phyloP scores from a whole-genome alignment of 30 jellyfish, hydroid and myxozoan genomes.

The Morbakka virulenta region DNA sequence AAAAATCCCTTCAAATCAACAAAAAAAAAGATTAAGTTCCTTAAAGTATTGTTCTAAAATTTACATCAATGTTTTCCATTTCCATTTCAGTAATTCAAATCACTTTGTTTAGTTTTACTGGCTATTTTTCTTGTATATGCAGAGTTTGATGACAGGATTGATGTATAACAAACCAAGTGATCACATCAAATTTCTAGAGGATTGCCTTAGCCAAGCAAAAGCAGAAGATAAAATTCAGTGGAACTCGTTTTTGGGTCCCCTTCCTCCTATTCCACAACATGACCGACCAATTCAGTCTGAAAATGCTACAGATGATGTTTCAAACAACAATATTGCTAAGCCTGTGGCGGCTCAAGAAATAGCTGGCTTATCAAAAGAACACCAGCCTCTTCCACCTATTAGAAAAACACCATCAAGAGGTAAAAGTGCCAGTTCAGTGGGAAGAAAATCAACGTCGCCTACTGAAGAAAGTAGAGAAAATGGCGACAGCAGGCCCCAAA shows the following conservation, averaged over 20 bases:
- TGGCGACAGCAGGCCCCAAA: constrained; percentile 27
- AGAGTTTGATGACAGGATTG: constrained; percentile 97
- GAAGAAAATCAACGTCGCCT: background rate
- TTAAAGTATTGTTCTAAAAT: background rate
- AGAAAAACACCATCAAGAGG: background rate
- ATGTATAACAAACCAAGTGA: constrained; percentile 93
- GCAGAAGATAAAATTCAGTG: constrained; percentile 65
- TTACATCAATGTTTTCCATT: background rate
- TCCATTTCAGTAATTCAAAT: too few species aligned
- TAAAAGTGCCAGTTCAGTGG: background rate
- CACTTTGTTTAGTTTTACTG: background rate
- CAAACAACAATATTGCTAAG: background rate
- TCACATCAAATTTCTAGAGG: constrained; percentile 78
- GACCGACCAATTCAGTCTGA: constrained; percentile 42
- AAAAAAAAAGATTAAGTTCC: background rate
- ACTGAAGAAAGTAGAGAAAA: constrained; percentile 55
- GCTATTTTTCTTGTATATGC: background rate
- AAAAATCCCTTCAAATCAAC: background rate
- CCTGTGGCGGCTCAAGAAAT: background rate
- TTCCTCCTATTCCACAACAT: constrained; percentile 85
- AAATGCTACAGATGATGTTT: constrained; percentile 1
- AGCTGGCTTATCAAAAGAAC: constrained; percentile 15
- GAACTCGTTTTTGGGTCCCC: constrained; percentile 89
- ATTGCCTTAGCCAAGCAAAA: constrained; percentile 75
- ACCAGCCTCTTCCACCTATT: constrained; percentile 75